Evolutionary conservation across 2,888 invertebrate genomes (phyloP).

Genomic region (Reticulitermes lucifugus): DNA sequence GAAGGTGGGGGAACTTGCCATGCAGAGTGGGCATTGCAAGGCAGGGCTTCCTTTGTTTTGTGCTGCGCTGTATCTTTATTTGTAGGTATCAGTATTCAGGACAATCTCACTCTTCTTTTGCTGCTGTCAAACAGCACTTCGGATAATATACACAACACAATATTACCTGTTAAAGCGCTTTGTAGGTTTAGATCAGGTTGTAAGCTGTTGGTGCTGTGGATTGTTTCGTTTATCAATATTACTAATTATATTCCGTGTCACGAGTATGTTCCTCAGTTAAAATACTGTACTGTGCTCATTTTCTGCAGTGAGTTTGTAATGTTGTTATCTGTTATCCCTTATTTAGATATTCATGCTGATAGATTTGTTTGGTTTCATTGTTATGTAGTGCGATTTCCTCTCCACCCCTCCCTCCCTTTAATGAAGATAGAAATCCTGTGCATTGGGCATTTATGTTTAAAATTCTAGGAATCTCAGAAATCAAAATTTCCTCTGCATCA

Average conservation of each 20-base stretch:
- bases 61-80: not conserved
- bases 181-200: slow-evolving; percentile 49
- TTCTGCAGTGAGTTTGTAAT: not conserved
- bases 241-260: slow-evolving; percentile 22
- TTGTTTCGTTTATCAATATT: slow-evolving; percentile 36
- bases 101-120: slow-evolving; percentile 22
- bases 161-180: slow-evolving; percentile 46
- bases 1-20: not conserved
- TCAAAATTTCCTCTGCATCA: slow-evolving; percentile 15
- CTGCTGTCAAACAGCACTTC: slow-evolving; percentile 28
- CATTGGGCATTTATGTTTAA: slow-evolving; percentile 36
- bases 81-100: slow-evolving; percentile 32
- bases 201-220: slow-evolving; percentile 53
- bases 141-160: not conserved
- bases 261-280: slow-evolving; percentile 25
- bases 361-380: not conserved
- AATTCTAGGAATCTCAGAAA: slow-evolving; percentile 36
- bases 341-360: slow-evolving; percentile 19
- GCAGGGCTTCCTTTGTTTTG: not conserved
- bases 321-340: slow-evolving; percentile 15
- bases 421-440: not conserved
- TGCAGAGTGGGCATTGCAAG: slow-evolving; percentile 37
- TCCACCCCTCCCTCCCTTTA: not conserved
- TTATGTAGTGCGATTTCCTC: not conserved
- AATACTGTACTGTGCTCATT: slow-evolving; percentile 3